These are phyloP conservation scores for Tachysurus fulvidraco DNA, from an alignment of 2,113 vertebrate species.

Conservation along the genomic window DNA sequence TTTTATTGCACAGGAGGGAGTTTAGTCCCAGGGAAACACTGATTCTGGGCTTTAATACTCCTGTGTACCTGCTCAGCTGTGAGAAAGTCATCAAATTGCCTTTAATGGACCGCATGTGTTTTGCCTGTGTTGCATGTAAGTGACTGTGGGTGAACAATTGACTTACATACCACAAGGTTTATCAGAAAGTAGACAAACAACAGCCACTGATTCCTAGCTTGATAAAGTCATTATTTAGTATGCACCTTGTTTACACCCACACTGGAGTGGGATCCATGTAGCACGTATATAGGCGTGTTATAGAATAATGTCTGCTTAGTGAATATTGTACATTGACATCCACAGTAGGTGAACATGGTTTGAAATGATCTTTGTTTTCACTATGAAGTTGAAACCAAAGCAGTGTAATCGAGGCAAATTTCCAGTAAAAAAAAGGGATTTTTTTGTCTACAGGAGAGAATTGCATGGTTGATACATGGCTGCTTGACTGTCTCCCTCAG, in stretches of 20 bases:
- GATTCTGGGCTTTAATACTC: background rate
- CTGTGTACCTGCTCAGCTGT: background rate
- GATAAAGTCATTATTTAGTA: background rate
- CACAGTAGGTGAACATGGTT: background rate
- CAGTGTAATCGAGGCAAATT: conserved; percentile 33
- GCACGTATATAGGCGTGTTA: background rate
- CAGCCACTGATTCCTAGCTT: background rate
- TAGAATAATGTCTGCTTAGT: background rate
- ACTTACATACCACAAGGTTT: background rate
- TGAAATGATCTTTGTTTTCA: conserved; percentile 24
- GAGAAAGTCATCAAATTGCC: background rate
- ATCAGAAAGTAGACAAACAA: background rate
- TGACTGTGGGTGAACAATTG: background rate
- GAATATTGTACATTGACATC: background rate
- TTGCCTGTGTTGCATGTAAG: background rate
- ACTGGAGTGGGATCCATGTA: background rate
- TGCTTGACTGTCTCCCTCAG: conserved; percentile 54
- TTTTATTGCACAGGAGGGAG: conserved; percentile 21
- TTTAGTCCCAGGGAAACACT: background rate
- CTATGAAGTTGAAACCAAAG: conserved; percentile 4
- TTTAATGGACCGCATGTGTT: background rate
- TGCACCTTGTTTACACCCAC: background rate
- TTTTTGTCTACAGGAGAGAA: conserved; percentile 52
- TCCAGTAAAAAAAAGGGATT: conserved; percentile 40
- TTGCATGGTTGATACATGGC: conserved; percentile 44